Percentiles rank a stretch among this genome's conserved stretches.
Evolutionary conservation across 2,113 vertebrate genomes (phyloP).

Genomic region (Corythoichthys intestinalis): DNA sequence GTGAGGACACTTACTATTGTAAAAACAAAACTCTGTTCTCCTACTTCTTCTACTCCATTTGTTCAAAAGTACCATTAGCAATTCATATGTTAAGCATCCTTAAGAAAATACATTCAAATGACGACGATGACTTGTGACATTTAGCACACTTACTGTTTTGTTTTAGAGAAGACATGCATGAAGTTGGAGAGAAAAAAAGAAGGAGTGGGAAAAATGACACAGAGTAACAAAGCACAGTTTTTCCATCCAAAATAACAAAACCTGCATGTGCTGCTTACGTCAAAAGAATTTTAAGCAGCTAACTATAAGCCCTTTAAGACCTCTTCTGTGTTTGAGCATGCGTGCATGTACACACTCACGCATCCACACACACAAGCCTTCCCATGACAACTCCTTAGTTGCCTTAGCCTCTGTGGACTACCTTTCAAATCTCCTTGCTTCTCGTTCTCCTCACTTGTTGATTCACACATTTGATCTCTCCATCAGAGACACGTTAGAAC

Average conservation of each 20-base stretch:
- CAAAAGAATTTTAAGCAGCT: conserved; percentile 80
- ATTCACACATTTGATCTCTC: conserved; percentile 49
- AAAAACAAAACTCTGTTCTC: too few species aligned
- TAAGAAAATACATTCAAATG: too few species aligned
- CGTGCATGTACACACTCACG: conserved; percentile 26
- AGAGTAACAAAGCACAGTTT: conserved; percentile 44
- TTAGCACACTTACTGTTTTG: conserved; percentile 9
- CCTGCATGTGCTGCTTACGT: conserved; percentile 62
- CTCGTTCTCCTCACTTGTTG: conserved; percentile 35
- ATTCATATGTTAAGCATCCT: too few species aligned
- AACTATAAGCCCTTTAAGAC: conserved; percentile 73
- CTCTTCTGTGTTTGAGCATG: conserved; percentile 35
- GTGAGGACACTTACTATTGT: too few species aligned
- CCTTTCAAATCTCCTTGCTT: conserved; percentile 24
- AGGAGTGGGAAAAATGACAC: conserved; percentile 24
- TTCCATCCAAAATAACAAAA: conserved; percentile 50
- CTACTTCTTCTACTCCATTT: too few species aligned
- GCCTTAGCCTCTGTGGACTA: conserved; percentile 36
- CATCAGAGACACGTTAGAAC: conserved; percentile 61
- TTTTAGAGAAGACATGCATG: conserved; percentile 25
- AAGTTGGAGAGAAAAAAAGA: background rate
- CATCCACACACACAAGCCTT: conserved; percentile 21
- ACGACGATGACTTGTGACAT: background rate
- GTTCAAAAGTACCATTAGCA: too few species aligned
- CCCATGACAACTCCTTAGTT: conserved; percentile 10